Base-by-base conservation (phyloP, 2,888 invertebrate species). In the Tillus elongatus region DNA sequence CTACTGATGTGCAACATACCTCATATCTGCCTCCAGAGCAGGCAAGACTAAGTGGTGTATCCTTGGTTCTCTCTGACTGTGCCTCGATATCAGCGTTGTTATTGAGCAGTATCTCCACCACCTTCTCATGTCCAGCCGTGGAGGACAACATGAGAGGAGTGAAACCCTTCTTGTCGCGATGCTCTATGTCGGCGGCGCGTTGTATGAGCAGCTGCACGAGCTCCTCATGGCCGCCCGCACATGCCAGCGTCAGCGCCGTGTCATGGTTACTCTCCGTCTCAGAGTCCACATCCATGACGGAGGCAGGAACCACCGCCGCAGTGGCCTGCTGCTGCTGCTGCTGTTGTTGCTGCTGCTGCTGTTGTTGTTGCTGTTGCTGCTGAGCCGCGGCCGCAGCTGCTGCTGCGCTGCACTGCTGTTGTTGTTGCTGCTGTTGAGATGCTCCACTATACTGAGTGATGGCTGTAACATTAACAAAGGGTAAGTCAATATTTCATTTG, bases 251-350 rank as follows among this genome's bases (percentile, higher is more conserved):
- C 39, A 98, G 73, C 36, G 97, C 96, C 3, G 98, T 98, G 69
- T 98, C 98, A 68, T 95, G 93, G 72, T 97, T 97, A 55, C 90
- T 91, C 67, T 98, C 97, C 0, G 97, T 98, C 71, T 93, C 92
- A 4, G 92, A 91, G 69, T 98, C 95, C 46, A 98, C 85, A 65
- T 97, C 93, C 73, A 91, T 85, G 49, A 78, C 73, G 43, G 62
- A 66, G 35, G 72, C 66, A 10, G 58, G 68, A 45, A 58, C 63
- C n/a, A 42, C 60, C 38, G 46, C 19, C 38, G 46, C 36, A 6
- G 26, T 32, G 11, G 30, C 30, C 14, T 45, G 47, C 27, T 46
- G 41, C 27, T 30, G 31, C 29, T 37, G 50, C 37, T 40, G 49
- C 27, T 30, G 31, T 28, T 37, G 50, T 36, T 40, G 49, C 42